phyloP scores from a whole-genome alignment of 92 coral and sea anemone genomes.

The Plumapathes pennacea region DNA sequence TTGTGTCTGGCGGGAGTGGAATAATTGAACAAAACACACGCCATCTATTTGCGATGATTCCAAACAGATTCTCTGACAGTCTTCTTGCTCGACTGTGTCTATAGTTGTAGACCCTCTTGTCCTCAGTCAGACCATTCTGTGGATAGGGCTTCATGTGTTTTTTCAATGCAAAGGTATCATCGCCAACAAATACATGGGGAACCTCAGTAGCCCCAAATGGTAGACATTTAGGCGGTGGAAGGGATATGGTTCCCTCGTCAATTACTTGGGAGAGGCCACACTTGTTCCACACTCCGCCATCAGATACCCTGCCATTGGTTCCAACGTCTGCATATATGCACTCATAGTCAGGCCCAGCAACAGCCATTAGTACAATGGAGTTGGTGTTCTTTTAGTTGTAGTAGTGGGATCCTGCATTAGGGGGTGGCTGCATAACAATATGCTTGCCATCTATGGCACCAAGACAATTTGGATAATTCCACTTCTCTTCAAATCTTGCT shows the following conservation, averaged over 20 bases:
- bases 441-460: constrained; percentile 39
- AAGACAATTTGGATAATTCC: constrained; percentile 21
- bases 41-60: constrained; percentile 32
- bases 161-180: constrained; percentile 53
- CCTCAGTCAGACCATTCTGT: constrained; percentile 21
- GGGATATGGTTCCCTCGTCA: constrained; percentile 7
- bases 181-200: constrained; percentile 50
- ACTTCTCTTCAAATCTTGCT: constrained; percentile 10
- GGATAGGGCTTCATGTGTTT: constrained; percentile 32
- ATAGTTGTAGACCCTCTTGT: constrained; percentile 37
- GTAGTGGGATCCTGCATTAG: constrained; percentile 26
- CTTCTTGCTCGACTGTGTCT: constrained; percentile 37
- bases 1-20: constrained; percentile 8
- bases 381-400: constrained; percentile 28
- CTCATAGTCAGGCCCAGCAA: constrained; percentile 24
- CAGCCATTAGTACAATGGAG: constrained; percentile 26
- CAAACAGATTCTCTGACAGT: constrained; percentile 35
- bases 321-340: constrained; percentile 19
- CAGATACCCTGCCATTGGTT: constrained; percentile 15
- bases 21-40: constrained; percentile 15
- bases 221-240: constrained; percentile 40
- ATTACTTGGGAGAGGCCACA: constrained; percentile 12
- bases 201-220: constrained; percentile 32
- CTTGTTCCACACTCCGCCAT: constrained; percentile 47
- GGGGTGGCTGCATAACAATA: constrained; percentile 24